Percentiles rank a stretch among this genome's conserved stretches.
Conservation (phyloP, 2,888 invertebrate genomes). For the Lepidochitona cinerea region DNA sequence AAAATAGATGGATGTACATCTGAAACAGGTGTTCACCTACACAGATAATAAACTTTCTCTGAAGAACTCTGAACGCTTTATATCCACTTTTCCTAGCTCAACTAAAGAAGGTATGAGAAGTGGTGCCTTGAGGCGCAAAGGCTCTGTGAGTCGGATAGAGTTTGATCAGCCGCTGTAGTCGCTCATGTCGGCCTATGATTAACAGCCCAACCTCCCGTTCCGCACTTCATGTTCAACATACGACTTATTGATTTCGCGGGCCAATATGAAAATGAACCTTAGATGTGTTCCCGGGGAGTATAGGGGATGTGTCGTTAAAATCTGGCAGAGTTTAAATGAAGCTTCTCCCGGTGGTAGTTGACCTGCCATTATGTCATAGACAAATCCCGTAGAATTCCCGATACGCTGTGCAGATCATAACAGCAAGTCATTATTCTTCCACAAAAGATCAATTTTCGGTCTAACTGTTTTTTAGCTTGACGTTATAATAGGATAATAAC, state of each 20-base stretch:
- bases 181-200: background rate
- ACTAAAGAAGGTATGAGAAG: no score
- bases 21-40: no score
- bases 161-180: background rate
- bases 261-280: background rate
- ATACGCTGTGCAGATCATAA: background rate
- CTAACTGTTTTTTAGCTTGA: no score
- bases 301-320: background rate
- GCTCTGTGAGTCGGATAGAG: no score
- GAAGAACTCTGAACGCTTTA: no score
- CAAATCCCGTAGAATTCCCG: background rate
- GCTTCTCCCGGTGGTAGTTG: no score
- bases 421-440: background rate
- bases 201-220: background rate
- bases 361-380: background rate
- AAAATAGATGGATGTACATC: no score
- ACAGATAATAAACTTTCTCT: no score
- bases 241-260: background rate
- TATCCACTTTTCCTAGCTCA: no score
- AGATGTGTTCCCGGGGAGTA: background rate
- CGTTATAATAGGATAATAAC: no score
- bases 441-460: no score
- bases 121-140: no score
- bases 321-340: background rate
- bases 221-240: background rate